Conservation (phyloP, 2,113 vertebrate species). For the Edolisoma coerulescens region DNA sequence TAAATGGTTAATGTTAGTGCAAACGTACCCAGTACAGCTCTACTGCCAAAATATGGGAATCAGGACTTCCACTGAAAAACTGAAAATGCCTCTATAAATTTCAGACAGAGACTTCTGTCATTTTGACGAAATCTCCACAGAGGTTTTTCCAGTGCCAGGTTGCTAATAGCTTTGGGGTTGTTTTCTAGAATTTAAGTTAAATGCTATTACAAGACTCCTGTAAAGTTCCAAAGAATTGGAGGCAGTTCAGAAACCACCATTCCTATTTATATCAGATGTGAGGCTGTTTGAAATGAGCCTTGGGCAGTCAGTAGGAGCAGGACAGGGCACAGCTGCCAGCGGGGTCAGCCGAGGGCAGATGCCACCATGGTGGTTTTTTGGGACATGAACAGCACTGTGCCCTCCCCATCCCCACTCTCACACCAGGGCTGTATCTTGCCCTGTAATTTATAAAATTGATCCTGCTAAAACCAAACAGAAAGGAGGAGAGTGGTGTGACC, state of each 20-base stretch:
- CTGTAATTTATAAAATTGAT: not conserved
- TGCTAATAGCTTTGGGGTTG: not conserved
- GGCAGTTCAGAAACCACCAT: not conserved
- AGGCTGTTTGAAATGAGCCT: not conserved
- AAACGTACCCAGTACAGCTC: not conserved
- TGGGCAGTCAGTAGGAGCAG: not conserved
- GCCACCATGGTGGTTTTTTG: rapidly evolving
- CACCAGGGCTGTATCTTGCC: not conserved
- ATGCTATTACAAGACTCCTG: not conserved
- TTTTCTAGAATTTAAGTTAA: not conserved
- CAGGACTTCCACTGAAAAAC: not conserved
- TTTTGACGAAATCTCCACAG: not conserved
- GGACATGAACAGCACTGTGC: not conserved
- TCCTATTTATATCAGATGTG: not conserved
- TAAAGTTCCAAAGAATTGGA: not conserved
- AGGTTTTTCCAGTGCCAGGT: not conserved
- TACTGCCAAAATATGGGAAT: not conserved
- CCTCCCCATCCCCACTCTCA: not conserved
- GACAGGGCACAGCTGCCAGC: not conserved
- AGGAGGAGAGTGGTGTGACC: not conserved
- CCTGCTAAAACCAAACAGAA: not conserved
- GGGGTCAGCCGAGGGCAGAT: not conserved
- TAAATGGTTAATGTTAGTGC: not conserved
- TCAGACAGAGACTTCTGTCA: not conserved
- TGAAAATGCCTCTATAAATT: not conserved